Percentiles rank a stretch among this genome's conserved stretches.
These are phyloP conservation scores for Trichopria drosophilae DNA, from an alignment of 2,888 invertebrate genomes.

Conservation along the genomic window DNA sequence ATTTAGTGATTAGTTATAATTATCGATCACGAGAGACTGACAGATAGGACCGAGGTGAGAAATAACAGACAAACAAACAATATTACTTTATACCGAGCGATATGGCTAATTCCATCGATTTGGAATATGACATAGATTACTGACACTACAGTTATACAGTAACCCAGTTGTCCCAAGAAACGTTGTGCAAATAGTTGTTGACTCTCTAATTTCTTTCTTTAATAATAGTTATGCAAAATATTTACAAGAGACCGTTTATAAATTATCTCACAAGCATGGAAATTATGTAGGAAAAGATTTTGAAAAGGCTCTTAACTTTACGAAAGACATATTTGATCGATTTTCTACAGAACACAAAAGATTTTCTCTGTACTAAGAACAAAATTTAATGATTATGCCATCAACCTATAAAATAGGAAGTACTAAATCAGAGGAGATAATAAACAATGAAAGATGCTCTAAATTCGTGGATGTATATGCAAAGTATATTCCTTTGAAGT, in stretches of 20 bases:
- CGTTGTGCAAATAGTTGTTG: constrained; percentile 15
- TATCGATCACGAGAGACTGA: no score
- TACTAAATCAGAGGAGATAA: not conserved
- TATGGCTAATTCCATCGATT: no score
- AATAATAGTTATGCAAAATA: constrained; percentile 8
- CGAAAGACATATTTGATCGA: constrained; percentile 2
- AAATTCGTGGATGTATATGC: constrained; percentile 3
- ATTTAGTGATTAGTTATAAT: no score
- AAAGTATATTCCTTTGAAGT: constrained; percentile 4
- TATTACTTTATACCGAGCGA: no score
- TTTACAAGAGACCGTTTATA: constrained; percentile 12
- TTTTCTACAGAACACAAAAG: constrained; percentile 13
- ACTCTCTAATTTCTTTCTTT: constrained; percentile 9
- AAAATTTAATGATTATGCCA: constrained; percentile 7
- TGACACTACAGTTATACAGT: constrained; percentile 19
- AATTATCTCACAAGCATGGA: not conserved
- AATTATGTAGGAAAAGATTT: not conserved
- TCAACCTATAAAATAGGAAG: constrained; percentile 4
- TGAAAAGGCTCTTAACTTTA: not conserved
- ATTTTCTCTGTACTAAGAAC: constrained; percentile 3
- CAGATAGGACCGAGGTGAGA: no score
- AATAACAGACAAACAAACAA: no score
- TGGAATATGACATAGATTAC: constrained; percentile 10
- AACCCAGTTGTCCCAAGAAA: constrained; percentile 18
- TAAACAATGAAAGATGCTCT: not conserved